Conservation (phyloP, 2,797 vertebrate species). For the Xiphophorus birchmanni region DNA sequence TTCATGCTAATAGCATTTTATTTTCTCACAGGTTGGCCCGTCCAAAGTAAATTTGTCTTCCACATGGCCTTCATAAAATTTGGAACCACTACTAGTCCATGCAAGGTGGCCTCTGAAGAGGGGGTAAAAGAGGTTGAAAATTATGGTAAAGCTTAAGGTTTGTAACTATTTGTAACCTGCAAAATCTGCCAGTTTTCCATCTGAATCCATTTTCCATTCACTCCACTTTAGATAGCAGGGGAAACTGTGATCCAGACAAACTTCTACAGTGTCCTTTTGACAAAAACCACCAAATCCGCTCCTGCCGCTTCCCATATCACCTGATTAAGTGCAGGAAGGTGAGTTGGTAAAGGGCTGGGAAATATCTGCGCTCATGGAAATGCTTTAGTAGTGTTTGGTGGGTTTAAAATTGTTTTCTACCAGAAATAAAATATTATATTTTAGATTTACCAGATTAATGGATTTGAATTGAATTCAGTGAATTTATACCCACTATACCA, state of each 20-base stretch:
- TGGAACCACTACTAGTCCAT: not conserved
- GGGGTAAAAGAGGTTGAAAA: slow-evolving; percentile 1
- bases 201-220: not conserved
- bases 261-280: slow-evolving; percentile 89
- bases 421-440: not conserved
- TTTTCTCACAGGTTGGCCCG: not conserved
- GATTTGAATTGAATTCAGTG: not conserved
- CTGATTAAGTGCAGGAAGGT: slow-evolving; percentile 90
- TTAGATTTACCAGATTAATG: not conserved
- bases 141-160: slow-evolving; percentile 16
- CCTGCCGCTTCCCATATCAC: slow-evolving; percentile 88
- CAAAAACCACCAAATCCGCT: slow-evolving; percentile 86
- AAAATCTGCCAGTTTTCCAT: not conserved
- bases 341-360: slow-evolving; percentile 1
- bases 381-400: not conserved
- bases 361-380: not conserved
- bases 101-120: not conserved
- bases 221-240: slow-evolving; percentile 29
- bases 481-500: not conserved
- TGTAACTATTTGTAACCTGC: not conserved
- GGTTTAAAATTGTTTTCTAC: not conserved
- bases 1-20: not conserved
- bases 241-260: slow-evolving; percentile 79
- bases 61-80: slow-evolving; percentile 38
- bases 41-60: not conserved